Percentiles rank a stretch among this genome's conserved stretches.
These are phyloP conservation scores for Drosophila seguyi DNA, from an alignment of 1,140 invertebrate species.

Conservation along the genomic window DNA sequence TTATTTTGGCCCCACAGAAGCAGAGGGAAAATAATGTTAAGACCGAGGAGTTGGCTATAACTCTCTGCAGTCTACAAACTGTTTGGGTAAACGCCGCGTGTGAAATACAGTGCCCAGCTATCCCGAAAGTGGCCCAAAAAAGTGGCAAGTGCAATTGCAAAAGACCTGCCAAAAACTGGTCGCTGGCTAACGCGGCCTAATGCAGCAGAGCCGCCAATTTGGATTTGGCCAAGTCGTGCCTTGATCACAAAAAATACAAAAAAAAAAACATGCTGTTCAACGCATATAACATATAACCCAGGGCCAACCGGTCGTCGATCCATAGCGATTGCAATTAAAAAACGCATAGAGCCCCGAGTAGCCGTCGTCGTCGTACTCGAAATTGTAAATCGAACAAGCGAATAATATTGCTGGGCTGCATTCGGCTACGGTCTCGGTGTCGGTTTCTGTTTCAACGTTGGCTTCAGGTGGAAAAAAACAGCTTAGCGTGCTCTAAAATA, in stretches of 20 bases:
- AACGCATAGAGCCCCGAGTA: conserved; percentile 46
- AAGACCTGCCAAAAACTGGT: conserved; percentile 33
- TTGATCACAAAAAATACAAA: neutral
- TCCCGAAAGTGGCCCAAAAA: conserved; percentile 7
- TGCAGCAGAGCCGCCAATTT: conserved; percentile 34
- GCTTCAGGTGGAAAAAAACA: conserved; percentile 75
- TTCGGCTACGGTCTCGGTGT: conserved; percentile 15
- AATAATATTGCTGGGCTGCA: conserved; percentile 47
- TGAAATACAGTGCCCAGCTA: neutral
- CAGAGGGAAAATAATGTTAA: neutral
- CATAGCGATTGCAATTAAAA: conserved; percentile 76
- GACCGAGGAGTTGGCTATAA: neutral
- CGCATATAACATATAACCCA: conserved; percentile 56
- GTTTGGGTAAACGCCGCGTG: conserved; percentile 2
- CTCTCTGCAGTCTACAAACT: neutral
- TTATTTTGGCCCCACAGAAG: conserved; percentile 1
- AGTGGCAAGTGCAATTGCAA: neutral
- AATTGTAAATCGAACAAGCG: conserved; percentile 39
- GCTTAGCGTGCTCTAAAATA: conserved; percentile 62
- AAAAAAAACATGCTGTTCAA: conserved; percentile 24
- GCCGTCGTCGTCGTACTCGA: conserved; percentile 31
- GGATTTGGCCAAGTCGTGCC: conserved; percentile 66
- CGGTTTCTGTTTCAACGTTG: conserved; percentile 2
- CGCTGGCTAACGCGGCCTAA: conserved; percentile 41
- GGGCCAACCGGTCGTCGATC: conserved; percentile 76